Base-by-base conservation (phyloP, 2,888 invertebrate genomes). In the Ectobius pallidus region DNA sequence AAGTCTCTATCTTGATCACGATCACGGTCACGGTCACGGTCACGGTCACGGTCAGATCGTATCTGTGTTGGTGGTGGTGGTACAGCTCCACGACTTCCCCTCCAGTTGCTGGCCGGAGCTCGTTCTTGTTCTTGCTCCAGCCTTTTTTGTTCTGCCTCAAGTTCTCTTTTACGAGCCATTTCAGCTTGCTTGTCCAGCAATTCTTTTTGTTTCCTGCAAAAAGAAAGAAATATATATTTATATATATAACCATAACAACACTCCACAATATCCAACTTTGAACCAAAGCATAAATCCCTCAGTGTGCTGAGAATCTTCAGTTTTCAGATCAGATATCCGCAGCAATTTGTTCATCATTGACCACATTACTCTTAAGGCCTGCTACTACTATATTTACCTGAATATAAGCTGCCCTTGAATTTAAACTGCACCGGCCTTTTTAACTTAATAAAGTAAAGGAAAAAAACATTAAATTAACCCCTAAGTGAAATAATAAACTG, bases 161-260 rank as follows among this genome's bases (percentile, higher is more conserved):
- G 92, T 74, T 93, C 92, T 77, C 89, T 89, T 18, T 89, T 90
- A 49, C 90, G 86, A 1, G 86, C 87, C 77, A 88, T 89, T 18
- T 90, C 90, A 3, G 89, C 89, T 0, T 86, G 85, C 65, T 89
- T 87, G 44, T 91, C 90, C 52, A 90, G 80, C 85, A 88, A 88
- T 73, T 91, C 91, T 77, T 87, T 83, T 81, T 88, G 89, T 81
- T 88, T 92, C 81, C 85, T 90, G 82, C 67, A 76, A 52, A 27
- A 34, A 32, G 6, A 3, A 20, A 30, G 20, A 63, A 4, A n/a
- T 32, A 7, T 34, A 6, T 34, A 34, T n/a, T n/a, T n/a, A n/a
- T n/a, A n/a, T n/a, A n/a, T n/a, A n/a, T n/a, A n/a, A n/a, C n/a
- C n/a, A n/a, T n/a, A n/a, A n/a, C n/a, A n/a, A n/a, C n/a, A n/a